Base-by-base conservation (phyloP, 2,888 invertebrate species). In the Dasysyrphus albostriatus region DNA sequence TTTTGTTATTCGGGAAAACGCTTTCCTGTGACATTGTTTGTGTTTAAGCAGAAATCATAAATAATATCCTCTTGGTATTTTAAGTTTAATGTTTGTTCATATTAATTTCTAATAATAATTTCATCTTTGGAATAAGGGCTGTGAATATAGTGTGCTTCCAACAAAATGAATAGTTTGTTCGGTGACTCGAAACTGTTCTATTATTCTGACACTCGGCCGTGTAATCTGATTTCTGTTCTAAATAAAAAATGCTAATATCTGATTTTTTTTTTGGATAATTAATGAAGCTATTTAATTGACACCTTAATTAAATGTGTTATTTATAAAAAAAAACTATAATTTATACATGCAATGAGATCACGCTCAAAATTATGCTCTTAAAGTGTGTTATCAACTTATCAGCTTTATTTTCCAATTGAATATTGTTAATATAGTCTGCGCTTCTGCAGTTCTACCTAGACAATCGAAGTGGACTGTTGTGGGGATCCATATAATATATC, bases 281-380 rank as follows among this genome's bases (percentile, higher is more conserved):
- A 16, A 56, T 44, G 24, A 63, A 44, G 24, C n/a, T 42, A 59
- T 61, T 61, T 39, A 47, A 47, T 63, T 63, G 6, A 47, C 44
- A n/a, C 32, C 16, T 44, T 63, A 44, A n/a, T 44, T 63, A 47
- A 29, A 32, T 61, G 16, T 29, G 24, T 42, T 42, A 24, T 29
- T 44, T 44, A 63, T 44, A 44, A 9, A 29, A 44, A 63, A 7
- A 44, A 39, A 42, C 16, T 47, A 2, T 10, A n/a, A 29, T 44
- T 63, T 63, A 63, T 63, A 63, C 63, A 63, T 63, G 63, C 63
- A 63, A 63, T 63, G 63, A 63, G 44, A 44, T 63, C 63, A 44
- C 47, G 63, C 14, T 63, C 5, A 42, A 61, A 54, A 58, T 5
- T 44, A 47, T n/a, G 32, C 29, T 63, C 63, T 61, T 61, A 24